Percentiles rank a stretch among this genome's conserved stretches.
phyloP scores from a whole-genome alignment of 2,113 vertebrate species.

The Campylomormyrus tamandua region DNA sequence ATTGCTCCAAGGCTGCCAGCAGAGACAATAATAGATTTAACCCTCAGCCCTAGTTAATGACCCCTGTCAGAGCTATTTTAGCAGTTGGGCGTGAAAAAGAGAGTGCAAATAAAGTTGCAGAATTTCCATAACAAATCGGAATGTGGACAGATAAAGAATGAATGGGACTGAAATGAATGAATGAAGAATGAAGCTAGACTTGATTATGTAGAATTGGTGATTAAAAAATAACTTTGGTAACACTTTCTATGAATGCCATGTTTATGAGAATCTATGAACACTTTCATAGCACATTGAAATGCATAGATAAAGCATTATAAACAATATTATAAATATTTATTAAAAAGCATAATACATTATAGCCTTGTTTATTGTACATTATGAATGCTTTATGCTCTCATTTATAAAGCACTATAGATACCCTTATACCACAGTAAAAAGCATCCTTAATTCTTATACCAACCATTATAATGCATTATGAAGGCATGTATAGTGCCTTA shows the following conservation, averaged over 20 bases:
- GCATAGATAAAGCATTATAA: neutral
- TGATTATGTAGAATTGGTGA: neutral
- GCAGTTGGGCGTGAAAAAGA: neutral
- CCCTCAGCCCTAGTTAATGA: neutral
- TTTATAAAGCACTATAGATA: neutral
- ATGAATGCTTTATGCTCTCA: neutral
- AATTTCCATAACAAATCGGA: neutral
- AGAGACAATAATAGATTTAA: neutral
- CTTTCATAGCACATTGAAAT: neutral
- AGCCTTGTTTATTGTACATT: neutral
- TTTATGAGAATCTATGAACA: neutral
- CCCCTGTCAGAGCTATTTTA: neutral
- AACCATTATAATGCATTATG: neutral
- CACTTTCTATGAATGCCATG: neutral
- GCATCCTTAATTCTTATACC: neutral
- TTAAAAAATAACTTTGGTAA: neutral
- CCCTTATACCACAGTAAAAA: neutral
- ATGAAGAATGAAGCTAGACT: neutral
- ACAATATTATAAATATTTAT: neutral
- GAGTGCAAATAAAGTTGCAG: neutral
- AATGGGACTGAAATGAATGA: neutral
- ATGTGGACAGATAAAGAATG: neutral
- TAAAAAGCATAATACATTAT: neutral
- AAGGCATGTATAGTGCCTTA: neutral
- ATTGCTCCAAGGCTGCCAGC: neutral